phyloP scores from a whole-genome alignment of 2,888 invertebrate genomes.

The Coremacera marginata region DNA sequence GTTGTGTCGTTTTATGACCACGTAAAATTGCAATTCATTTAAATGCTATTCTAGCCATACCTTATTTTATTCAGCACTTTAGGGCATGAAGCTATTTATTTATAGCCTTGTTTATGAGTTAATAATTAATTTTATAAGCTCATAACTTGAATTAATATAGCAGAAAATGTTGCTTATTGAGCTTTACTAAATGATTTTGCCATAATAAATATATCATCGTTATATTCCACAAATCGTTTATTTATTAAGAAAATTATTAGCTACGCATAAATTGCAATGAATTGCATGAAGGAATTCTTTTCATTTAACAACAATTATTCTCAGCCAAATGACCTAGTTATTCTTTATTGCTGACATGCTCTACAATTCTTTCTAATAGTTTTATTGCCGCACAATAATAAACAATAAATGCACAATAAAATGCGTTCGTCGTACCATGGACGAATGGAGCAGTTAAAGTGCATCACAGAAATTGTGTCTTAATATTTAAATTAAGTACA shows the following conservation, averaged over 20 bases:
- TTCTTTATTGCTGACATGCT: conserved; percentile 31
- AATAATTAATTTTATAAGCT: neutral
- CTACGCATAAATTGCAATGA: neutral
- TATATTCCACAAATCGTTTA: too few relatives aligned
- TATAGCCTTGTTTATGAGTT: neutral
- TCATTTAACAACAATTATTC: neutral
- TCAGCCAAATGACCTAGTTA: conserved; percentile 31
- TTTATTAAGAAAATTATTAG: neutral
- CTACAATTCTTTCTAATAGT: conserved; percentile 18
- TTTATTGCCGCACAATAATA: conserved; percentile 16
- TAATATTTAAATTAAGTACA: conserved; percentile 32
- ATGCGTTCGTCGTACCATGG: neutral
- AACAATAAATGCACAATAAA: conserved; percentile 10
- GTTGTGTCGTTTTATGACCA: too few relatives aligned
- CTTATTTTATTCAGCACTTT: neutral
- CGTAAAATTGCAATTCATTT: neutral
- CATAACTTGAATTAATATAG: too few relatives aligned
- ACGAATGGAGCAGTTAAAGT: neutral
- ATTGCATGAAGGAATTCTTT: neutral
- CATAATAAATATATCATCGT: too few relatives aligned
- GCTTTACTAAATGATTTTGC: too few relatives aligned
- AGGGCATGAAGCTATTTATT: neutral
- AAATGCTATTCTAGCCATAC: neutral
- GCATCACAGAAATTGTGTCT: neutral
- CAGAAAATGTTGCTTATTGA: too few relatives aligned